A percentile compares a stretch with the other conserved stretches of the same genome.
Conservation (phyloP, 2,113 vertebrate genomes). For the Terrapene triunguis region DNA sequence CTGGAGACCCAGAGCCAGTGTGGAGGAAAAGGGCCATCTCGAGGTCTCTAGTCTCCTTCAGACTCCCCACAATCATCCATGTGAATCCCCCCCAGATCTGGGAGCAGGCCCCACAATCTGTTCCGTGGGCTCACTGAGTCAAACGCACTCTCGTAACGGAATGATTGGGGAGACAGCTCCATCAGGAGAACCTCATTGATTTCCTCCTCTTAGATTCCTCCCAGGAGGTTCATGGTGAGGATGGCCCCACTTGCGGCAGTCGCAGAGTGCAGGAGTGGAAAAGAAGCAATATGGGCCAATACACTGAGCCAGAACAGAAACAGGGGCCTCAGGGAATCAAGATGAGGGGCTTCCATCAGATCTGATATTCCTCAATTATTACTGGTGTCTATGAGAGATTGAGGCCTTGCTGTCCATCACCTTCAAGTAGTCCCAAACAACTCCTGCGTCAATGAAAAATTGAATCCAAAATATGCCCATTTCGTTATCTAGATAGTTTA, state of each 20-base stretch:
- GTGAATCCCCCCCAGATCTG: not conserved
- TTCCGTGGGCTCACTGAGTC: not conserved
- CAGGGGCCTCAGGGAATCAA: fast-evolving
- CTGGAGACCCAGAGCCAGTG: not conserved
- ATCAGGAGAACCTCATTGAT: not conserved
- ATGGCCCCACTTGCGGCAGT: not conserved
- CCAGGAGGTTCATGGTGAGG: not conserved
- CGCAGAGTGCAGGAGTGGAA: not conserved
- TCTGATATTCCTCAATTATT: fast-evolving
- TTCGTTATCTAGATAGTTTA: not conserved
- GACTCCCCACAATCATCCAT: not conserved
- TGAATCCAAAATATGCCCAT: not conserved
- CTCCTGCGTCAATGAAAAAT: not conserved
- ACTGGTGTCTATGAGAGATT: not conserved
- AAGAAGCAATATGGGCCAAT: not conserved
- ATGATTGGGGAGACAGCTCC: not conserved
- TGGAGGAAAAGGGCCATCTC: not conserved
- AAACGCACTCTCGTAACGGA: not conserved
- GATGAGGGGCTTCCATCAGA: not conserved
- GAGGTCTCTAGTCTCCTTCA: not conserved
- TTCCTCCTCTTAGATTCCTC: not conserved
- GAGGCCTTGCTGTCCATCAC: not conserved
- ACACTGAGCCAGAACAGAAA: not conserved
- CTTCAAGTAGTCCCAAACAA: not conserved
- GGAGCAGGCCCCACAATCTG: not conserved